These are phyloP conservation scores for Channa striata DNA, from an alignment of 2,797 vertebrate species.

Conservation along the genomic window DNA sequence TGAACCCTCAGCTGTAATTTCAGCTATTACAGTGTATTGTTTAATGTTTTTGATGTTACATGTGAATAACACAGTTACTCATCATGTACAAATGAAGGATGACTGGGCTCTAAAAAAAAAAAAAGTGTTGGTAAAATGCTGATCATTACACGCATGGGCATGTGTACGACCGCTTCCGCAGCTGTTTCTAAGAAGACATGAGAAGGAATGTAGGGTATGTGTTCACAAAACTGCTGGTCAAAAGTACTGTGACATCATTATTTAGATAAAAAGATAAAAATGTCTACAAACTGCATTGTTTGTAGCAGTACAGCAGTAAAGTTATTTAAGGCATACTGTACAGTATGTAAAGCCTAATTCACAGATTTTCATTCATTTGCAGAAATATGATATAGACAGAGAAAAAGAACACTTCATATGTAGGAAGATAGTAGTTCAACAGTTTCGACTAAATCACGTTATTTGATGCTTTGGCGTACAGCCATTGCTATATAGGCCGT, in stretches of 20 bases:
- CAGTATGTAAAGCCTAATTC: too few species aligned
- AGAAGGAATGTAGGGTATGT: conserved; percentile 13
- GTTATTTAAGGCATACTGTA: background rate
- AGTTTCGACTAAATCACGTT: background rate
- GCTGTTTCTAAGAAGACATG: background rate
- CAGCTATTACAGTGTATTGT: conserved; percentile 24
- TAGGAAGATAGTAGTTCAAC: background rate
- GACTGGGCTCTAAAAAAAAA: conserved; percentile 33
- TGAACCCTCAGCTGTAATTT: conserved; percentile 42
- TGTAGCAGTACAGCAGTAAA: background rate
- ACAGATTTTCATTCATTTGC: too few species aligned
- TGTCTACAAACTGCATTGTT: too few species aligned
- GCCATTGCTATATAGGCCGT: background rate
- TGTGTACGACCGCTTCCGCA: conserved; percentile 34
- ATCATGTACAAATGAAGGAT: conserved; percentile 48
- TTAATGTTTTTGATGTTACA: conserved; percentile 56
- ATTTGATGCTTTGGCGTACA: background rate
- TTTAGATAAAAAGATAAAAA: conserved; percentile 1
- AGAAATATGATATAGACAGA: too few species aligned
- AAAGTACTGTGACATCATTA: background rate
- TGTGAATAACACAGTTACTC: conserved; percentile 51
- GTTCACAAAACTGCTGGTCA: conserved; percentile 23
- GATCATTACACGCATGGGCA: conserved; percentile 53
- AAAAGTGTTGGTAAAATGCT: conserved; percentile 46
- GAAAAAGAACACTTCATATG: background rate